These are phyloP conservation scores for Sorex araneus DNA, from an alignment of 2,113 vertebrate species.

Conservation along the genomic window DNA sequence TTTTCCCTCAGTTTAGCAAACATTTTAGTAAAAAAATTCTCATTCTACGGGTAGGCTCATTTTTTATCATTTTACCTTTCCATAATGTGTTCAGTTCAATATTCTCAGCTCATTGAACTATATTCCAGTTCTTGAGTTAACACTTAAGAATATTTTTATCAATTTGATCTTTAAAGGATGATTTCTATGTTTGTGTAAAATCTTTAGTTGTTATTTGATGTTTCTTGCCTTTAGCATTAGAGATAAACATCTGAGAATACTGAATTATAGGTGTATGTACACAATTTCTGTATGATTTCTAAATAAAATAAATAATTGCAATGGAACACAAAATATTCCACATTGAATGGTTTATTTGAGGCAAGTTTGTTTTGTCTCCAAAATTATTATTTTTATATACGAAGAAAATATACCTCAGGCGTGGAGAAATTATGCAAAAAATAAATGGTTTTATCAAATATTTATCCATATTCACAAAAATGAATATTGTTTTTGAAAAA, in stretches of 20 bases:
- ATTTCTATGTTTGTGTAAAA: not conserved
- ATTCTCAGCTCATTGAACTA: not conserved
- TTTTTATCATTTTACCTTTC: too few species aligned
- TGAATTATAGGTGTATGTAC: not conserved
- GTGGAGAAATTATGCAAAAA: too few species aligned
- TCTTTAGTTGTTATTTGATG: not conserved
- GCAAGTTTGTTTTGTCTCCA: not conserved
- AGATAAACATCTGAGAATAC: not conserved
- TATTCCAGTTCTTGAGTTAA: not conserved
- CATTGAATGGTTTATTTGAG: not conserved
- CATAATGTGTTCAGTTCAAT: too few species aligned
- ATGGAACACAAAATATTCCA: not conserved
- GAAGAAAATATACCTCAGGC: too few species aligned
- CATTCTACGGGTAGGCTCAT: too few species aligned
- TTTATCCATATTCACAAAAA: not conserved
- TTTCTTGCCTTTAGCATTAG: not conserved
- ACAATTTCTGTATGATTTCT: not conserved
- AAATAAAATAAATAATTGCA: not conserved
- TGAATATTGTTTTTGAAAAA: not conserved
- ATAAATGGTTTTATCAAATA: not conserved
- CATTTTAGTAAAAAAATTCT: too few species aligned
- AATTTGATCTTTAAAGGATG: not conserved
- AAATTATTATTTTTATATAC: not conserved
- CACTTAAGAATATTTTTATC: not conserved
- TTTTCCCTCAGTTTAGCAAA: too few species aligned